Base-by-base conservation (phyloP, 2,113 vertebrate species). In the Gymnobelideus leadbeateri region DNA sequence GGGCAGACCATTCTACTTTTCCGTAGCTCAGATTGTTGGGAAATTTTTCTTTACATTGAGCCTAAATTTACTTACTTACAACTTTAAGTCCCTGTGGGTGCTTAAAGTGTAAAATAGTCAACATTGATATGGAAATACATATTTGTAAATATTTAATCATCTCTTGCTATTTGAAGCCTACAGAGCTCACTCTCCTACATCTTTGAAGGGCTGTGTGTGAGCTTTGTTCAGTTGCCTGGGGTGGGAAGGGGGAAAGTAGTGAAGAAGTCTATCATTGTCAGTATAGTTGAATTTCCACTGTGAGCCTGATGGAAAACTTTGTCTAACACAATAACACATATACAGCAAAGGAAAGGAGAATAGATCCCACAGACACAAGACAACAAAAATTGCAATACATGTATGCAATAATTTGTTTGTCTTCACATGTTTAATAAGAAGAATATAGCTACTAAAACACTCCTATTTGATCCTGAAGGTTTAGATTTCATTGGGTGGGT, bases 131-230 rank as follows among this genome's bases (percentile, higher is more conserved):
- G 68, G 57, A 90, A 89, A 91, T 55, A 61, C n/a, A 53, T 49
- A 91, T 49, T 47, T 46, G n/a, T 92, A 94, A 93, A 37, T 89
- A 50, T 51, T 55, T 4, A 2, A 28, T 92, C 61, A 89, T 46
- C 50, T 92, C 51, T 54, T 92, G 90, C 93, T 92, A 92, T 94
- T 21, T 91, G 92, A 92, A 95, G 31, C 14, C 25, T 54, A 53
- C 50, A 84, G 84, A 91, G 61, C 43, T 61, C 49, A 43, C 57
- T 93, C 14, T 47, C 9, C 53, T 54, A 55, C 14, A 25, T 95
- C 57, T 93, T 91, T 55, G 89, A 91, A 37, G n/a, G 31, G 53
- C 8, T 25, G 23, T 52, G 50, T 10, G 47, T 53, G 16, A 91
- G 43, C 68, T 68, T 53, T 93, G 16, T 93, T 50, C 0, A 92